Percentiles rank a stretch among this genome's conserved stretches.
Conservation (phyloP, 2,797 vertebrate species). For the Sylvilagus floridanus region DNA sequence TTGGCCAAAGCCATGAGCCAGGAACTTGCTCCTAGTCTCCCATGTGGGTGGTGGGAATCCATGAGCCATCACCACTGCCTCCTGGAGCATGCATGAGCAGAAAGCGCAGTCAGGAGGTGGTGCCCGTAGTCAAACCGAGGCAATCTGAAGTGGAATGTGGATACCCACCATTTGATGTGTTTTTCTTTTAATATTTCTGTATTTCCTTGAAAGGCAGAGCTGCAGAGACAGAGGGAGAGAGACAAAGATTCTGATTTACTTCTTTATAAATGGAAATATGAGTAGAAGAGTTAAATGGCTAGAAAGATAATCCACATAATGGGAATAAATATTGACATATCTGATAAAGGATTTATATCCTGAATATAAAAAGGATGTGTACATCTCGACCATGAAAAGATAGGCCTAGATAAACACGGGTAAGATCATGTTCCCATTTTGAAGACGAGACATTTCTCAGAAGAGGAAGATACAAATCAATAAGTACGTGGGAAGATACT, state of each 20-base stretch:
- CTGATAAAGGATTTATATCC: not conserved
- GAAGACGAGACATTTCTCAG: not conserved
- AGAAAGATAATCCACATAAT: not conserved
- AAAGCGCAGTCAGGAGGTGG: too few species aligned
- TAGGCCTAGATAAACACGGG: not conserved
- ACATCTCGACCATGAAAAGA: not conserved
- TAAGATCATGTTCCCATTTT: not conserved
- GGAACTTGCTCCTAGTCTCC: too few species aligned
- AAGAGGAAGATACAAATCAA: not conserved
- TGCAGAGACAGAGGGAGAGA: too few species aligned
- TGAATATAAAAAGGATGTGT: conserved; percentile 3
- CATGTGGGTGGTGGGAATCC: too few species aligned
- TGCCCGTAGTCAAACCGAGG: too few species aligned
- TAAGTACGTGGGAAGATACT: not conserved
- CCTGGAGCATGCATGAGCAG: too few species aligned
- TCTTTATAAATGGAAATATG: not conserved
- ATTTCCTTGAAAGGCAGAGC: too few species aligned
- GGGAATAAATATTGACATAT: not conserved
- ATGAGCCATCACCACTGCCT: too few species aligned
- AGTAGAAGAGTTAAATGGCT: not conserved
- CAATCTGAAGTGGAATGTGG: too few species aligned
- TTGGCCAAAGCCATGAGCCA: too few species aligned
- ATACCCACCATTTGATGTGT: not conserved
- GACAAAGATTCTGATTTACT: not conserved
- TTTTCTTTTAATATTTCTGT: conserved; percentile 36